Conservation (phyloP, 1,140 invertebrate species). For the Eupristina koningsbergeri region DNA sequence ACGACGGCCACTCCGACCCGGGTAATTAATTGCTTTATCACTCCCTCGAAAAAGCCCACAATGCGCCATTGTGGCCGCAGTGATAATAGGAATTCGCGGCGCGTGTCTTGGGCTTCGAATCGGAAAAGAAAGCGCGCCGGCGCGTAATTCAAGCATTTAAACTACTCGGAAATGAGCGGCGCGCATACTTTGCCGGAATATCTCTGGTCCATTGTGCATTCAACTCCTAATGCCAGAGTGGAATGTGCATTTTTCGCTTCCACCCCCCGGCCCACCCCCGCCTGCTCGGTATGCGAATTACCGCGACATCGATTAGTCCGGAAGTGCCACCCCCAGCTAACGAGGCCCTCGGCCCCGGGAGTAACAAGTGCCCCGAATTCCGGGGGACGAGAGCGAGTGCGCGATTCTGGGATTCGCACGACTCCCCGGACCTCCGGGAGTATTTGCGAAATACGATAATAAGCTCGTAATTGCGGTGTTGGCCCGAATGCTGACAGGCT, state of each 20-base stretch:
- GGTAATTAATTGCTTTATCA: slow-evolving; percentile 46
- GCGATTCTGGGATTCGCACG: neutral
- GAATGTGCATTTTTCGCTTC: slow-evolving; percentile 31
- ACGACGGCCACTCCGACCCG: neutral
- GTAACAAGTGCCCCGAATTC: slow-evolving; percentile 33
- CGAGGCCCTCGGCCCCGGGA: neutral
- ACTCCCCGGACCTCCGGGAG: no score
- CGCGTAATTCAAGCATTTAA: slow-evolving; percentile 50
- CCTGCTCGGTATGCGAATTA: slow-evolving; percentile 36
- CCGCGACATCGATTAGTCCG: slow-evolving; percentile 46
- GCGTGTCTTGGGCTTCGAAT: slow-evolving; percentile 18
- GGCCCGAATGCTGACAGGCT: neutral
- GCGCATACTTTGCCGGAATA: slow-evolving; percentile 22
- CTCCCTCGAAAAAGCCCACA: slow-evolving; percentile 7
- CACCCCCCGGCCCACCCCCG: neutral
- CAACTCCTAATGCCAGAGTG: slow-evolving; percentile 38
- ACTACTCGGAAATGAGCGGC: slow-evolving; percentile 42
- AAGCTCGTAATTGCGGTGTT: neutral
- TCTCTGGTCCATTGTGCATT: slow-evolving; percentile 40
- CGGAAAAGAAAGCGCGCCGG: slow-evolving; percentile 9
- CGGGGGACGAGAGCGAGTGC: neutral
- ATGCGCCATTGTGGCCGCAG: neutral
- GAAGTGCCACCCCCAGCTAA: neutral
- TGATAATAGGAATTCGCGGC: slow-evolving; percentile 29
- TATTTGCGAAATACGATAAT: no score